Percentiles rank a stretch among this genome's conserved stretches.
Evolutionary conservation across 1,140 invertebrate species (phyloP).

Genomic region (Drosophila paulistorum): DNA sequence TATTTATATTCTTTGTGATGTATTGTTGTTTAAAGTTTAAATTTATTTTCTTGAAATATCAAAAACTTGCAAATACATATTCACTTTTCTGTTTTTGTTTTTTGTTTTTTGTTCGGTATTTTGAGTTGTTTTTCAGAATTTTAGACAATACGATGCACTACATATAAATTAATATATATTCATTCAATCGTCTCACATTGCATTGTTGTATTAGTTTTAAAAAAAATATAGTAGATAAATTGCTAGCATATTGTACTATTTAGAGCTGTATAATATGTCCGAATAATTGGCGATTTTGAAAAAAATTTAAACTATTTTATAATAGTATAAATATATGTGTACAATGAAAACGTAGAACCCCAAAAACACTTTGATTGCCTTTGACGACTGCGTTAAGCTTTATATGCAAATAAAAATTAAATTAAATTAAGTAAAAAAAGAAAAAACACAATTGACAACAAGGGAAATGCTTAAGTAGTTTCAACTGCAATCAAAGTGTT

Average conservation of each 20-base stretch:
- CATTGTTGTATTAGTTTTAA: conserved; percentile 40
- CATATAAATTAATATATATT: conserved; percentile 46
- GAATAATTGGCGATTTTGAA: conserved; percentile 60
- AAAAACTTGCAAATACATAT: conserved; percentile 62
- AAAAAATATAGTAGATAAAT: conserved; percentile 57
- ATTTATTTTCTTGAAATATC: conserved; percentile 59
- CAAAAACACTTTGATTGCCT: conserved; percentile 41
- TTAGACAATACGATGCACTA: conserved; percentile 63
- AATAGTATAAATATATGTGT: conserved; percentile 16
- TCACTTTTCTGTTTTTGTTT: conserved; percentile 33
- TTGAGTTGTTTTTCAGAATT: conserved; percentile 36
- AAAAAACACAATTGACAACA: conserved; percentile 54
- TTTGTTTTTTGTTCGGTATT: conserved; percentile 24
- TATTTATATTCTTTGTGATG: conserved; percentile 40
- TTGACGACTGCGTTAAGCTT: conserved; percentile 25
- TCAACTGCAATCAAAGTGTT: conserved; percentile 50
- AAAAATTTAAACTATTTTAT: conserved; percentile 48
- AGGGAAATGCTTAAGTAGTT: conserved; percentile 37
- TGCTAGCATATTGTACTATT: conserved; percentile 69
- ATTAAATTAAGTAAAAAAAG: conserved; percentile 32
- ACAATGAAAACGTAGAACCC: conserved; percentile 27
- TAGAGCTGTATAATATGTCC: conserved; percentile 56
- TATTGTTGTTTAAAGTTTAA: conserved; percentile 59
- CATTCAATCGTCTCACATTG: conserved; percentile 38
- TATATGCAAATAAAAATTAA: conserved; percentile 28